These are phyloP conservation scores for Oreochromis mossambicus DNA, from an alignment of 2,797 vertebrate genomes.

Conservation along the genomic window DNA sequence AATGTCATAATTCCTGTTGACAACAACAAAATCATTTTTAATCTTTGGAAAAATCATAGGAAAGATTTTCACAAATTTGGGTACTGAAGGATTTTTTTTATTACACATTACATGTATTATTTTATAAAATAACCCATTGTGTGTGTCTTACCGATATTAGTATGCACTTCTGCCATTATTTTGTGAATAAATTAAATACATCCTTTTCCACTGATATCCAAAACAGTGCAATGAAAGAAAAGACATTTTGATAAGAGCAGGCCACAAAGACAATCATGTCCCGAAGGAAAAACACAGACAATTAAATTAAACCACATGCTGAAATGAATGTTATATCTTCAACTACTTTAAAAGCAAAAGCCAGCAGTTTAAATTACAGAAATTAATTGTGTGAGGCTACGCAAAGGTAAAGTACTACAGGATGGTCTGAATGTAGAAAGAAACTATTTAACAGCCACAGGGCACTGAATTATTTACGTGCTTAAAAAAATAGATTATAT, in stretches of 20 bases:
- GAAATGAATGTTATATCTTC: background rate
- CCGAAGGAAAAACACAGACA: background rate
- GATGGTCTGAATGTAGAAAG: background rate
- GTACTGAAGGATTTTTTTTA: background rate
- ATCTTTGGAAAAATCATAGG: background rate
- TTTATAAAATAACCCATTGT: background rate
- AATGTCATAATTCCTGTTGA: background rate
- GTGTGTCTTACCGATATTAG: background rate
- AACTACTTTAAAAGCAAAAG: background rate
- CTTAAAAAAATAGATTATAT: background rate
- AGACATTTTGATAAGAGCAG: background rate
- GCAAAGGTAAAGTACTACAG: background rate
- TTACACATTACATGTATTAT: background rate
- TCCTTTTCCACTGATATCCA: rapidly evolving
- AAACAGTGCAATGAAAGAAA: background rate
- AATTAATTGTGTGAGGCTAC: slow-evolving; percentile 3
- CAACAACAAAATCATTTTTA: background rate
- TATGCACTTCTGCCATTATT: background rate
- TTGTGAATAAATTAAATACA: background rate
- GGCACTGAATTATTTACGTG: slow-evolving; percentile 38
- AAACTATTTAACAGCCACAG: slow-evolving; percentile 18
- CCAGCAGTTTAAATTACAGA: background rate
- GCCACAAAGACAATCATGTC: background rate
- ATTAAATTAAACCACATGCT: slow-evolving; percentile 1
- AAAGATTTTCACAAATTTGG: background rate